A percentile compares a stretch with the other conserved stretches of the same genome.
phyloP scores from a whole-genome alignment of 2,888 invertebrate species.

The Hirtodrosophila duncani region DNA sequence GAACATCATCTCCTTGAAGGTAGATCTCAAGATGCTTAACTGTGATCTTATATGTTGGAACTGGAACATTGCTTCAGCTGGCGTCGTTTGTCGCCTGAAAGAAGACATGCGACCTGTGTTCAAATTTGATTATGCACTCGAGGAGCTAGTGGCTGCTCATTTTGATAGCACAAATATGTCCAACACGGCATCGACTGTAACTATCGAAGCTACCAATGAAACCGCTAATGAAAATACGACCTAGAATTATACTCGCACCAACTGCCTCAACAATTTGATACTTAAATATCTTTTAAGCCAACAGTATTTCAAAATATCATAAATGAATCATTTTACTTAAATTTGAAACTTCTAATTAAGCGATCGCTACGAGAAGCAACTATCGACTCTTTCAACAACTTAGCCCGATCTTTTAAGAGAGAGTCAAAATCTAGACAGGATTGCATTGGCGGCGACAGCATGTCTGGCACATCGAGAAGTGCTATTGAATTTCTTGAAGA shows the following conservation, averaged over 20 bases:
- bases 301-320: constrained; percentile 32
- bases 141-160: constrained; percentile 73
- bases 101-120: constrained; percentile 64
- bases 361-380: too few species aligned
- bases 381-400: too few species aligned
- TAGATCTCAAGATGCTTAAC: constrained; percentile 80
- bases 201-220: constrained; percentile 38
- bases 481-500: constrained; percentile 21
- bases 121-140: constrained; percentile 57
- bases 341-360: too few species aligned
- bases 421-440: too few species aligned
- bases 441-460: constrained; percentile 44
- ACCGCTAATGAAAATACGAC: neutral
- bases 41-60: constrained; percentile 80
- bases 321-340: too few species aligned
- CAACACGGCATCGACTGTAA: constrained; percentile 55
- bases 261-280: neutral
- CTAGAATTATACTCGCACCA: neutral
- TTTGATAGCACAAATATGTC: constrained; percentile 76
- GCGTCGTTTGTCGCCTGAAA: constrained; percentile 74
- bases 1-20: constrained; percentile 80
- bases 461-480: constrained; percentile 37
- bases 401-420: too few species aligned
- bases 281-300: constrained; percentile 6
- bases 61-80: constrained; percentile 76